Conservation (phyloP, 2,888 invertebrate genomes). For the Macrosiphum euphorbiae region DNA sequence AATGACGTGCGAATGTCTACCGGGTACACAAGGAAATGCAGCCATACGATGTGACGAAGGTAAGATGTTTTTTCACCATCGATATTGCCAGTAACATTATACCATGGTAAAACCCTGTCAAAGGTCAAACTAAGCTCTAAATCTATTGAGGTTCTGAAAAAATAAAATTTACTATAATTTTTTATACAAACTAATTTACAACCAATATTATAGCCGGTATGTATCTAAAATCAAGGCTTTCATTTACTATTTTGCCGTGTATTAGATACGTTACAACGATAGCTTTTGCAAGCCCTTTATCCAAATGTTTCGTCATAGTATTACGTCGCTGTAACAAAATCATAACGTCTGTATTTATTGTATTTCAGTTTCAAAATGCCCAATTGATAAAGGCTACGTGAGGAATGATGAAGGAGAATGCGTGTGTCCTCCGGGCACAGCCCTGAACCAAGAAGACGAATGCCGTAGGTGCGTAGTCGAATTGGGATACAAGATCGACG, state of each 20-base stretch:
- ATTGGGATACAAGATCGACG: constrained; percentile 82
- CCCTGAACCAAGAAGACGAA: constrained; percentile 81
- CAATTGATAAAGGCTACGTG: constrained; percentile 79
- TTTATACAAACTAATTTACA: too few relatives aligned
- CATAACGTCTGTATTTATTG: constrained; percentile 8
- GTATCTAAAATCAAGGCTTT: background rate
- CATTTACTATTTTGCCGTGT: background rate
- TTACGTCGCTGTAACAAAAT: background rate
- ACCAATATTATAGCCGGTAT: background rate
- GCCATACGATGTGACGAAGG: constrained; percentile 85
- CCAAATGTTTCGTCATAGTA: background rate
- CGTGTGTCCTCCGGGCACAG: constrained; percentile 83
- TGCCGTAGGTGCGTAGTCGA: constrained; percentile 81
- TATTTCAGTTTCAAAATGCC: constrained; percentile 75
- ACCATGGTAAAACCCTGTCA: background rate
- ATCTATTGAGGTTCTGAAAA: background rate
- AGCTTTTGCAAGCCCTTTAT: background rate
- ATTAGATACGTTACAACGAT: background rate
- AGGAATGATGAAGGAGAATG: constrained; percentile 78
- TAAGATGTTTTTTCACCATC: constrained; percentile 69
- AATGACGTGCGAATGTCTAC: constrained; percentile 89
- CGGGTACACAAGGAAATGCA: constrained; percentile 90
- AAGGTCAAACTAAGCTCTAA: background rate
- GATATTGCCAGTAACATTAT: background rate
- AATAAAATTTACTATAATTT: background rate